Base-by-base conservation (phyloP, 2,888 invertebrate genomes). In the Galeruca laticollis region DNA sequence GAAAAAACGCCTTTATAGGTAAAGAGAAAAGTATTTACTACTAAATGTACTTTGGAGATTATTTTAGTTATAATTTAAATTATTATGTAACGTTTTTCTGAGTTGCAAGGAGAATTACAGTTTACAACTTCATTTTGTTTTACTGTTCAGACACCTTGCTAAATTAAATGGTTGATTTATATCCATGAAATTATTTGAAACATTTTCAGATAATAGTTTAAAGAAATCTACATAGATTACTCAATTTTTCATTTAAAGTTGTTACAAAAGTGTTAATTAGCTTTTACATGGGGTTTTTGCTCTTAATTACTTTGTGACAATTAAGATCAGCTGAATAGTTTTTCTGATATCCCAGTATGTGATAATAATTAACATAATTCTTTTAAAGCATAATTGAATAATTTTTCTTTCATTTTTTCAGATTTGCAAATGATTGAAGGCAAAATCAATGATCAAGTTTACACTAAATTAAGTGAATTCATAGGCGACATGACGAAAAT, bases 401-500 rank as follows among this genome's bases (percentile, higher is more conserved):
- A 40, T 35, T 37, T 59, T 37, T 40, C 49, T 47, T 57, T 78
- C 65, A 75, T 74, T 74, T 74, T 87, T 87, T 21, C 88, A 98
- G 98, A 99, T 91, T 88, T 99, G 78, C 94, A 96, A 85, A 95
- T 94, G 79, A 94, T 99, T 78, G 96, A 97, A 86, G 88, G 89
- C 75, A 94, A 95, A 87, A 92, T 98, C 84, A 92, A 92, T 82
- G 92, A 92, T 78, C 91, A 92, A 82, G 89, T 88, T 60, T 98
- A 98, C 86, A 92, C 91, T 82, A 94, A 93, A 84, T 88, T 98
- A 78, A 94, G 95, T 84, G 97, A 99, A 84, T 98, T 98, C 86
- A 95, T 98, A 82, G 96, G 96, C 84, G 99, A 99, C 85, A 96
- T 98, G 92, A 97, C 96, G 74, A 96, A 97, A 87, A 97, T 99